phyloP scores from a whole-genome alignment of 2,797 vertebrate species.

The Brotula barbata region DNA sequence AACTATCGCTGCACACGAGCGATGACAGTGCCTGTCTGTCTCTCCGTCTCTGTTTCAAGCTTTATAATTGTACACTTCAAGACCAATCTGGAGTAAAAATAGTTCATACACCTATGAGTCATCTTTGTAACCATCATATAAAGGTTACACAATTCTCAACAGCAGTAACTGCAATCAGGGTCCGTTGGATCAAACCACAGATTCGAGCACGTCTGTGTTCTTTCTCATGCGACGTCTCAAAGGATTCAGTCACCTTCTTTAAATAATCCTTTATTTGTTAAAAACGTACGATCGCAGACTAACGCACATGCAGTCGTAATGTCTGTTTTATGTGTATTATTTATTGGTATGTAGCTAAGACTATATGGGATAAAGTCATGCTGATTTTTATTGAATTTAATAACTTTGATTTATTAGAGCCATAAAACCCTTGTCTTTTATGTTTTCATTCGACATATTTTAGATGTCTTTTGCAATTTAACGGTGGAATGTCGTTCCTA shows the following conservation, averaged over 20 bases:
- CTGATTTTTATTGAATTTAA: not conserved
- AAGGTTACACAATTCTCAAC: constrained; percentile 91
- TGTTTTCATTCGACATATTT: constrained; percentile 5
- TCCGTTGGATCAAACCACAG: constrained; percentile 67
- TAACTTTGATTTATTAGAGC: constrained; percentile 13
- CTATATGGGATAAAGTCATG: too few species aligned
- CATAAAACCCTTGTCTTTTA: not conserved
- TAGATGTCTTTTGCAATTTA: not conserved
- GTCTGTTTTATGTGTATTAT: not conserved
- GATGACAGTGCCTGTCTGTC: constrained; percentile 24
- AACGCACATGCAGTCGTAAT: not conserved
- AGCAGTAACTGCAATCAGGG: constrained; percentile 76
- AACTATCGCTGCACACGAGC: constrained; percentile 26
- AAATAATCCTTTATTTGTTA: constrained; percentile 3
- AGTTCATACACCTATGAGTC: constrained; percentile 87
- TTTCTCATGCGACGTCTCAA: constrained; percentile 59
- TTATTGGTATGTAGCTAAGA: not conserved
- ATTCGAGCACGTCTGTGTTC: constrained; percentile 45
- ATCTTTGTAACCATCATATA: constrained; percentile 89
- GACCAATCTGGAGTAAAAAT: constrained; percentile 81
- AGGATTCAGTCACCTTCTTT: constrained; percentile 23
- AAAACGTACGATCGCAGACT: not conserved
- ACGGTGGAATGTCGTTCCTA: not conserved
- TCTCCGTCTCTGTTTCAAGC: constrained; percentile 58
- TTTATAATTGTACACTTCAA: constrained; percentile 73